Evolutionary conservation across 2,888 invertebrate genomes (phyloP), one percentile per base, ranked within the genome.

Genomic region (Phanerotoma sp.): DNA sequence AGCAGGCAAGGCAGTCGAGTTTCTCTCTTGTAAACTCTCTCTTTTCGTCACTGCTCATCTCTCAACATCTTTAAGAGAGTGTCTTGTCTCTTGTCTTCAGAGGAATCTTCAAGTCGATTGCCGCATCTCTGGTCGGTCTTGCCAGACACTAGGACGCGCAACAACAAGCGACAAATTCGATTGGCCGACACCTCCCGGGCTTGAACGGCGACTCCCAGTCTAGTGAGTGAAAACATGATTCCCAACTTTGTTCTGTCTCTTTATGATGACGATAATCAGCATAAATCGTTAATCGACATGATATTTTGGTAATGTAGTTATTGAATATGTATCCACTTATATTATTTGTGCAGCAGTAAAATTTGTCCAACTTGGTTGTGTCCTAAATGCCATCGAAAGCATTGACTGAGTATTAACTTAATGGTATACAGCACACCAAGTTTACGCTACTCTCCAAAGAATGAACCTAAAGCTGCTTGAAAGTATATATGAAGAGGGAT

Each of bases 121-220:
- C 42, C 45, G 52, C 35, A 52, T 51, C 56, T 44, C 44, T 46
- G 57, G 51, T 41, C 55, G 47, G 61, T 59, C 61, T 58, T 41
- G 52, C 62, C 62, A 62, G 62, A 62, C 62, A 62, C 57, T 61
- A 52, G 60, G 62, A 62, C 58, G 62, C 56, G 48, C 47, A 54
- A 58, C 38, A 45, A 45, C 45, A 47, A 44, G 44, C 47, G 54
- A 54, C 50, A 51, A 54, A 45, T 35, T 56, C 48, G 50, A 48
- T 48, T 50, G 51, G 52, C 54, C 49, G 33, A 55, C 57, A 57
- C 57, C 62, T 62, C 61, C 58, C 62, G 67, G 62, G 67, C 61
- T 52, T 58, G 60, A 48, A 63, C 66, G 69, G 71, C 71, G 71
- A 69, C 71, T 65, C 62, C 61, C 66, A 68, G 71, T 71, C 71